These are phyloP conservation scores for Apteryx owenii DNA, from an alignment of 2,113 vertebrate species.

Conservation along the genomic window DNA sequence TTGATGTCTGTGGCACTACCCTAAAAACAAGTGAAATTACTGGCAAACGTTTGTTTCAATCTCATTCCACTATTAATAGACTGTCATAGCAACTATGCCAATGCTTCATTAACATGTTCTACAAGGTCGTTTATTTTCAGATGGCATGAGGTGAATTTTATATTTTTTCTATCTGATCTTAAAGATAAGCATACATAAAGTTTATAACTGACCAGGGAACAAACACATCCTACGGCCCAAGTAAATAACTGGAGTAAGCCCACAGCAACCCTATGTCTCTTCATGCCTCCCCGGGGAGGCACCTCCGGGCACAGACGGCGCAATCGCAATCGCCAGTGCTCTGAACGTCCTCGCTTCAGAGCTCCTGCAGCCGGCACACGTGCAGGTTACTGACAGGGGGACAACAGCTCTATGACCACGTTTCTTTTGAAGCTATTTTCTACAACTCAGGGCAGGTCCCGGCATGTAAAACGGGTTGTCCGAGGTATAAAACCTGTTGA, in stretches of 20 bases:
- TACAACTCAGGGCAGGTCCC: not conserved
- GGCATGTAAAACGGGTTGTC: not conserved
- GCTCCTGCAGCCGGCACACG: no score
- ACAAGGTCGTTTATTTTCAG: not conserved
- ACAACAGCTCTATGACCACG: not conserved
- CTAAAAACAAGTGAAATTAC: not conserved
- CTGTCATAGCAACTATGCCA: accelerated
- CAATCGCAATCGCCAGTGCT: accelerated
- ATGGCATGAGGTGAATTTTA: not conserved
- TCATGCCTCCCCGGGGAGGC: no score
- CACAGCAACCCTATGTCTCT: not conserved
- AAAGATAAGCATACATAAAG: not conserved
- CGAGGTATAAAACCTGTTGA: not conserved
- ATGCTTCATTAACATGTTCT: not conserved
- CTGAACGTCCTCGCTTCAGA: not conserved
- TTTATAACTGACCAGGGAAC: not conserved
- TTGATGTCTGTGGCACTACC: not conserved
- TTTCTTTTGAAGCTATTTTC: not conserved
- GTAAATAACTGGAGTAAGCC: accelerated
- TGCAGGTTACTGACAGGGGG: no score
- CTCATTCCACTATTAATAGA: accelerated
- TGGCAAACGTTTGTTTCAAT: accelerated
- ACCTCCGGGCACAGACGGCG: accelerated
- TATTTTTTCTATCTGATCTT: not conserved
- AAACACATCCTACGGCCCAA: not conserved